Base-by-base conservation (phyloP, 2,888 invertebrate genomes). In the Sylvicola fuscatus region DNA sequence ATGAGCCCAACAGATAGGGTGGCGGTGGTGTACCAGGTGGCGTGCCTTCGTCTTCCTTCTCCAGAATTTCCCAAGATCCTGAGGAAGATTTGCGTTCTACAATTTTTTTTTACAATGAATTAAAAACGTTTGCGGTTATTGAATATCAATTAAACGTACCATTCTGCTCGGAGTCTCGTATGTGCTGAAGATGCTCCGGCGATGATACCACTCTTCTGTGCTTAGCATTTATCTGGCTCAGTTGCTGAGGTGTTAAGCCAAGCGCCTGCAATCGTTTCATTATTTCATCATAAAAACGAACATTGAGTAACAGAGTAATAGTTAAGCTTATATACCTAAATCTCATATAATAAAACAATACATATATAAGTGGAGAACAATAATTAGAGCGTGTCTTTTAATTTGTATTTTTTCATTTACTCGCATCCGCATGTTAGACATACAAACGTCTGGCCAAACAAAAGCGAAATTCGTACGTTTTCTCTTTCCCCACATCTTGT, bases 11-110 rank as follows among this genome's bases (percentile, higher is more conserved):
- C 29, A 13, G 8, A 57, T 86, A 86, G 2, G 86, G 84, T 14
- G 86, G 84, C 13, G 86, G 86, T 30, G 86, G 86, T n/a, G 86
- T 84, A 36, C 84, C 83, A 2, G 83, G 80, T 33, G 81, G 81
- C 14, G 78, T 75, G n/a, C 65, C 43, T 45, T 58, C 60, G 26
- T 48, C 48, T 36, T 58, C 56, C 42, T 54, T 57, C 41, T 59
- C 58, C 2, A 52, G 46, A 29, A 58, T 43, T 42, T 58, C 58
- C 58, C 58, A 58, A 10, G 58, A 56, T n/a, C 56, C 57, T 2
- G 56, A 56, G 3, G 54, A 52, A 2, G 56, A 49, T 49, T 58
- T n/a, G n/a, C 35, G 16, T 35, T 10, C 15, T 17, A 6, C 29
- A 16, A 29, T 15, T 10, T 30, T 17, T 26, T 17, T 12, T 12